Base-by-base conservation (phyloP, 2,797 vertebrate species). In the Hirundo rustica region DNA sequence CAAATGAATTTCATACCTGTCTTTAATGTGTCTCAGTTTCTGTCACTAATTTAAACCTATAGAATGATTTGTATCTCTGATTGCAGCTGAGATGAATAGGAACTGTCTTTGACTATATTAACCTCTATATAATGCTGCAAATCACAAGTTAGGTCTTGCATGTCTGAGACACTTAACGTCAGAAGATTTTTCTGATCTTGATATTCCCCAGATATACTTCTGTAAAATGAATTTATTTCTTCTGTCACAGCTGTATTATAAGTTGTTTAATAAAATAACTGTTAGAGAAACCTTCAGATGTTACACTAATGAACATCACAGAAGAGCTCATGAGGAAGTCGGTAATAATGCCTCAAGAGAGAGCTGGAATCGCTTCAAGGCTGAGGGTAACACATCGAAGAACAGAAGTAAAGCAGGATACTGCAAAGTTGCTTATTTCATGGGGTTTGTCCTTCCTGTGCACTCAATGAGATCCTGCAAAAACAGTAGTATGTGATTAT, bases 401-500 rank as follows among this genome's bases (percentile, higher is more conserved):
- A 91, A 77, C 11, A 7, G 82, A 85, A 50, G 73, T 89, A 70
- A 89, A 91, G 74, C 85, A 92, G 85, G 58, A 68, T 91, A 85
- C 26, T 72, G 87, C 60, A 89, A 58, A 92, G 20, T 89, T 95
- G 75, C 91, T 92, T 85, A 38, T 89, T 95, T 76, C 40, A 61
- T 66, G 79, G 45, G 70, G 68, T 81, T 96, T 96, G 85, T 94
- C 85, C 92, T 96, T 96, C 95, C 95, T 95, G 93, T 94, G 70
- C 91, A 84, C 72, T 89, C 51, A 92, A 77, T 68, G 60, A 92
- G 70, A 45, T 88, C 87, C 89, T 95, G 77, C 57, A 94, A 66
- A 95, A 96, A 80, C 19, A 32, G 74, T 89, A 89, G 76, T 64
- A 38, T 62, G 50, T 83, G 68, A 88, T 94, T 96, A 94, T 96